Conservation (phyloP, 2,888 invertebrate species). For the Conops quadrifasciatus region DNA sequence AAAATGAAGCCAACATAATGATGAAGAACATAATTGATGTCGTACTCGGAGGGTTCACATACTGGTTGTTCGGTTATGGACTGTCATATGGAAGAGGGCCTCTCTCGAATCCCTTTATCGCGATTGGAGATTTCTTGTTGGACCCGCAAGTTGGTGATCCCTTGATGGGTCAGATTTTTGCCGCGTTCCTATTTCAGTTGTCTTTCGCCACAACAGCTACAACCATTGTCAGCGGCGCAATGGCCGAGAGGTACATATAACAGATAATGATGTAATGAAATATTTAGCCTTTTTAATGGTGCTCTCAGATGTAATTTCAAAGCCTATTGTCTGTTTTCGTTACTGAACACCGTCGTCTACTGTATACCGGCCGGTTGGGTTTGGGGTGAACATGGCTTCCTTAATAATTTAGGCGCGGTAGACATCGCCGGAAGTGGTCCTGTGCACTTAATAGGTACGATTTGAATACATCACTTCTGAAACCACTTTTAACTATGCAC, state of each 20-base stretch:
- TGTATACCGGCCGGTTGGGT: conserved; percentile 95
- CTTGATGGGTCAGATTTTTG: conserved; percentile 84
- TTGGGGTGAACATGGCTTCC: conserved; percentile 88
- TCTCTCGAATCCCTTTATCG: conserved; percentile 81
- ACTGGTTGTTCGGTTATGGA: conserved; percentile 95
- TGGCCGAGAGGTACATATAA: conserved; percentile 83
- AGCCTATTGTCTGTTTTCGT: conserved; percentile 90
- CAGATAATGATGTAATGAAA: neutral
- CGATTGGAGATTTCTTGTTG: conserved; percentile 83
- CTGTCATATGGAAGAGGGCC: conserved; percentile 84
- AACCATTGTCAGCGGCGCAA: conserved; percentile 92
- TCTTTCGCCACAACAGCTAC: conserved; percentile 88
- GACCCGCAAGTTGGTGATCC: conserved; percentile 79
- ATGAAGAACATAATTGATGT: conserved; percentile 96
- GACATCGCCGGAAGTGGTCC: conserved; percentile 94
- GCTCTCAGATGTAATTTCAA: conserved; percentile 81
- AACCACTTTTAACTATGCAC: neutral
- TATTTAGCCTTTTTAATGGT: neutral
- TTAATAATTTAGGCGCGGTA: conserved; percentile 83
- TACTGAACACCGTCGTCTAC: conserved; percentile 88
- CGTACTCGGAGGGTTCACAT: conserved; percentile 85
- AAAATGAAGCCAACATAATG: conserved; percentile 97
- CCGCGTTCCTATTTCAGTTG: conserved; percentile 89
- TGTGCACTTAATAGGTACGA: conserved; percentile 83
- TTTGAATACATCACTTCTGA: neutral